These are phyloP conservation scores for Lepus europaeus DNA, from an alignment of 2,113 vertebrate species.

Conservation along the genomic window DNA sequence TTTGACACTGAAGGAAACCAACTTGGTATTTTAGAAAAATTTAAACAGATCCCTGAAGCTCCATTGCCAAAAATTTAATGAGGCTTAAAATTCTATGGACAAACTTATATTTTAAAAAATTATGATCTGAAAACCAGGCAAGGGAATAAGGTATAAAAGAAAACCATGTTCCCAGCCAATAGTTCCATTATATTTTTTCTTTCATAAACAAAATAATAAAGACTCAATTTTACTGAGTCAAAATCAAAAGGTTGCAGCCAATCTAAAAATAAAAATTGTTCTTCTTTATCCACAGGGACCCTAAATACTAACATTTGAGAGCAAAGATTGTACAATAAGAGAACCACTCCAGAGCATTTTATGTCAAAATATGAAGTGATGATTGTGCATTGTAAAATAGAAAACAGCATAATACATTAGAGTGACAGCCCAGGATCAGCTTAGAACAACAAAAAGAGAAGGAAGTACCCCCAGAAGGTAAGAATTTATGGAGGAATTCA, in stretches of 20 bases:
- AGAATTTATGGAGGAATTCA: not conserved
- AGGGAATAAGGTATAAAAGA: slow-evolving; percentile 3
- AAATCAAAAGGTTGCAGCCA: slow-evolving; percentile 36
- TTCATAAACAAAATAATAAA: slow-evolving; percentile 59
- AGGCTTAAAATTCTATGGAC: slow-evolving; percentile 52
- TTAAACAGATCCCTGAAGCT: slow-evolving; percentile 54
- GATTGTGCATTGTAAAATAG: slow-evolving; percentile 21
- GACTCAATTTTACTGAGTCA: not conserved
- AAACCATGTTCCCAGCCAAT: not conserved
- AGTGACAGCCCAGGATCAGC: not conserved
- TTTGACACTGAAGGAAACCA: slow-evolving; percentile 49
- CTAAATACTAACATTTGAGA: slow-evolving; percentile 12
- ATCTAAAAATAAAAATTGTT: slow-evolving; percentile 5
- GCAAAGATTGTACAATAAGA: not conserved
- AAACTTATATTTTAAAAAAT: slow-evolving; percentile 60
- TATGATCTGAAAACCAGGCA: slow-evolving; percentile 51
- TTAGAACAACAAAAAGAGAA: not conserved
- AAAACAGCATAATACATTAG: not conserved
- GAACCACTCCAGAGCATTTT: not conserved
- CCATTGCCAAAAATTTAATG: slow-evolving; percentile 64
- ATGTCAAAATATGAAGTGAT: slow-evolving; percentile 30
- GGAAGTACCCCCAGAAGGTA: not conserved
- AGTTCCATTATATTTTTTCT: not conserved
- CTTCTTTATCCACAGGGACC: not conserved
- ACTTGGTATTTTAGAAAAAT: slow-evolving; percentile 50